Base-by-base conservation (phyloP, 2,113 vertebrate species). In the Tachysurus vachellii region DNA sequence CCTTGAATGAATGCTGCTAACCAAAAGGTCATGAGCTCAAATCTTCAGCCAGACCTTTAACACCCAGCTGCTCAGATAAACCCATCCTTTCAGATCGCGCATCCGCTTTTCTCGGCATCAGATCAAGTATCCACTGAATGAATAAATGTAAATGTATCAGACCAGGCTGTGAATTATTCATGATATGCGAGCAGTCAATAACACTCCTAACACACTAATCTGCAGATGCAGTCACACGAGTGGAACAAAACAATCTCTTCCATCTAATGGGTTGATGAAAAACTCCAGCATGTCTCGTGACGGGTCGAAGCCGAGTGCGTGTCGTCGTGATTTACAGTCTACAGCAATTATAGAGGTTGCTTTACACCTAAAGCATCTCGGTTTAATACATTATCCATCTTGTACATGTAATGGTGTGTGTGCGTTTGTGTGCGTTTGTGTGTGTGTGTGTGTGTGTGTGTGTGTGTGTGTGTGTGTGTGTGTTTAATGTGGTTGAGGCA, bases 351-450 rank as follows among this genome's bases (percentile, higher is more conserved):
- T 89, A 79, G 36, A 86, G 68, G 82, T 89, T 88, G 91, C 88
- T 77, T 89, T 62, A 91, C 89, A 23, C 54, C 9, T 26, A 92
- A 50, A 50, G 89, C 88, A 88, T 91, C 91, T 91, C 53, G 53
- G 71, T 91, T 93, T 92, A 90, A 93, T 91, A 88, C 85, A 88
- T 75, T 89, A 90, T 92, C 85, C 86, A 91, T 93, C 90, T 86
- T 80, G 54, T 50, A 79, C 90, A 85, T 80, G 54, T 50, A 79
- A 62, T 56, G 71, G 73, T 10, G 36, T 21, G 57, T 70, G 56
- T 26, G 21, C 19, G 59, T 36, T 36, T 19, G 71, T 12, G 19
- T 28, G 14, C 59, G 86, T 90, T 86, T 88, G 36, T 36, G 36
- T 36, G 36, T 36, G 36, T 36, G 36, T 36, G 36, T 36, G 36